Evolutionary conservation across 2,888 invertebrate genomes (phyloP).

Genomic region (Hofmannophila pseudospretella): DNA sequence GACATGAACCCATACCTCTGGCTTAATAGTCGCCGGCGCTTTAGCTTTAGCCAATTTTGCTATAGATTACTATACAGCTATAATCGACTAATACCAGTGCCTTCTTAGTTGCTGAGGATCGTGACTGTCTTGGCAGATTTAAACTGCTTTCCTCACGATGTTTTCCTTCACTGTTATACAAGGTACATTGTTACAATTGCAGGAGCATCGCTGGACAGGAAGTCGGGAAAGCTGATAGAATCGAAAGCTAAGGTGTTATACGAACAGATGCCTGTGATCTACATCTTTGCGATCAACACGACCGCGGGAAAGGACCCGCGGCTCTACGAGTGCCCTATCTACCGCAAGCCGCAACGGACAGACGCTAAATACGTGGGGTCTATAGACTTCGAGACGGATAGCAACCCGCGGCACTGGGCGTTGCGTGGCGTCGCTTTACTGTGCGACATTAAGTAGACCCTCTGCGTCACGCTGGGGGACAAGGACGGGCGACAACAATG

Average conservation of each 20-base stretch:
- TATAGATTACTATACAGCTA: no score
- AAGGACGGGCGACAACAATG: no score
- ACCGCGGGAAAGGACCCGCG: slow-evolving; percentile 94
- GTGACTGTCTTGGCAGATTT: no score
- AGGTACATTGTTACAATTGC: no score
- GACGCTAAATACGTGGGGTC: slow-evolving; percentile 97
- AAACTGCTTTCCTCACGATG: no score
- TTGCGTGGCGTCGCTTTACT: slow-evolving; percentile 95
- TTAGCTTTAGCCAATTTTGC: no score
- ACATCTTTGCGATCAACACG: slow-evolving; percentile 96
- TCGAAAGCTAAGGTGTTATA: slow-evolving; percentile 95
- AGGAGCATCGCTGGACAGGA: slow-evolving; percentile 91
- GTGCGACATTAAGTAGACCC: slow-evolving; percentile 94
- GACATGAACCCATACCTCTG: no score
- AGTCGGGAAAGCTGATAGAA: slow-evolving; percentile 92
- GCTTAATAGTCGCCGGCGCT: no score
- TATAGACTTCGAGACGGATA: slow-evolving; percentile 95
- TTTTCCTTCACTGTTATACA: no score
- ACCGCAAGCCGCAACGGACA: slow-evolving; percentile 95
- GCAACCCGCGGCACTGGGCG: slow-evolving; percentile 96
- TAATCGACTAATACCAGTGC: no score
- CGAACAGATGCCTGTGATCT: slow-evolving; percentile 97
- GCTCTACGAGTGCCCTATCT: slow-evolving; percentile 97
- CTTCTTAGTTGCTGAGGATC: no score
- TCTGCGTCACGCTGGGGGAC: background rate